Evolutionary conservation across 2,888 invertebrate genomes (phyloP), one percentile per base, ranked within the genome.

Genomic region (Hirtodrosophila trivittata): DNA sequence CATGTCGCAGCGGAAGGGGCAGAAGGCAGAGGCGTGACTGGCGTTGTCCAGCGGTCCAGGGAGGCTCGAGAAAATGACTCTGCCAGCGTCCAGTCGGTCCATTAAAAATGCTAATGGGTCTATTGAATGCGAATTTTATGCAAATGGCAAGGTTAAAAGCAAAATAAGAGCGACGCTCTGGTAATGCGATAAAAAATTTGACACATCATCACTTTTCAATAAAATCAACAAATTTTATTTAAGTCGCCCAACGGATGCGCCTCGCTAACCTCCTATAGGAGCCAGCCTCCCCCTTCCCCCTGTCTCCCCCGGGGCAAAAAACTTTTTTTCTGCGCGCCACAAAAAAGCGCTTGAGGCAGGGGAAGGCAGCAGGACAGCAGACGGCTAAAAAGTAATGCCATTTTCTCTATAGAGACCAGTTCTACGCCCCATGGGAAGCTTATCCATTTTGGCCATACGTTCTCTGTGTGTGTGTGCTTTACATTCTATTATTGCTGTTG

Each of bases 61-160:
- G n/a, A 32, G 37, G 10, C 9, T n/a, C 26, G 7, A 8, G 35
- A 26, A 65, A 86, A 78, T 83, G 69, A 68, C 81, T 80, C 67
- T 66, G 18, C 18, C 72, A 59, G 72, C 66, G 72, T 49, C 43
- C 33, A 55, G 86, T 67, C 72, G 66, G 60, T 58, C 86, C 85
- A 83, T 83, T 83, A 83, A 87, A 86, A 83, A 87, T 87, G 83
- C 83, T 83, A 83, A 83, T 83, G 87, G 87, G 74, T 83, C 87
- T 72, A 87, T 83, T 87, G 57, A 83, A 83, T 83, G 83, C 74
- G 87, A 87, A 64, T 87, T 83, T 87, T 82, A 83, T 83, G 83
- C 87, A 83, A 83, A 83, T 83, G 87, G 64, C 72, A 82, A 85
- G 86, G 87, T 77, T 85, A 75, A 85, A 85, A 70, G 77, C 85